Conservation (phyloP, 2,113 vertebrate genomes). For the Cygnus buccinator region DNA sequence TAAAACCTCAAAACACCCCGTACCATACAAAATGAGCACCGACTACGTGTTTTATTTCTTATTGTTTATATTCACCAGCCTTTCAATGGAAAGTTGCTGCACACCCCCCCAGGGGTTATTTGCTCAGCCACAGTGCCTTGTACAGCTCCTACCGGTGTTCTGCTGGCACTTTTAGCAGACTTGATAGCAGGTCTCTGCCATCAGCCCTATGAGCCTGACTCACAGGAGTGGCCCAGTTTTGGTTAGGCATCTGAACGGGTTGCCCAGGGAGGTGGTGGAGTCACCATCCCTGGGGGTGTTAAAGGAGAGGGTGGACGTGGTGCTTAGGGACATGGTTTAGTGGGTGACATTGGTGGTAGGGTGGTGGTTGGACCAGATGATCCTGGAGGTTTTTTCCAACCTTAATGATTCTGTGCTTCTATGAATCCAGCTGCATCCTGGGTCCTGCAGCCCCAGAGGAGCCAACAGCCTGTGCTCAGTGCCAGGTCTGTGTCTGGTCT, state of each 20-base stretch:
- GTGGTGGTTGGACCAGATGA: too few species aligned
- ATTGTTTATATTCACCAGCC: neutral
- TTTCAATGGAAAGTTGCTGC: neutral
- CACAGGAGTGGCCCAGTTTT: neutral
- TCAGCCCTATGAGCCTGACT: neutral
- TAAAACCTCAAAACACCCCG: neutral
- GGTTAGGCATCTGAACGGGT: too few species aligned
- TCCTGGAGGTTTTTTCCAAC: too few species aligned
- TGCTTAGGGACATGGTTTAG: too few species aligned
- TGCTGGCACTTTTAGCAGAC: neutral
- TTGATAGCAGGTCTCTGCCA: neutral
- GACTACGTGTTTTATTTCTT: constrained; percentile 45
- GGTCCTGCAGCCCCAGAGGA: neutral
- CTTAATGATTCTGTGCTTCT: too few species aligned
- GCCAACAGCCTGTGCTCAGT: accelerated
- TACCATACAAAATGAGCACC: constrained; percentile 43
- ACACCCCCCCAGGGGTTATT: neutral
- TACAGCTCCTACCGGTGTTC: neutral
- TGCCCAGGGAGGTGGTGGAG: too few species aligned
- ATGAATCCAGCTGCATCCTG: neutral
- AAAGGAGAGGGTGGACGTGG: too few species aligned
- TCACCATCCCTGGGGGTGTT: too few species aligned
- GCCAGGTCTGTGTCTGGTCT: neutral
- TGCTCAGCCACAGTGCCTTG: neutral
- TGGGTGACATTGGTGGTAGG: too few species aligned